Percentiles rank a stretch among this genome's conserved stretches.
Conservation (phyloP, 2,113 vertebrate species). For the Myrmophylax atrothorax region DNA sequence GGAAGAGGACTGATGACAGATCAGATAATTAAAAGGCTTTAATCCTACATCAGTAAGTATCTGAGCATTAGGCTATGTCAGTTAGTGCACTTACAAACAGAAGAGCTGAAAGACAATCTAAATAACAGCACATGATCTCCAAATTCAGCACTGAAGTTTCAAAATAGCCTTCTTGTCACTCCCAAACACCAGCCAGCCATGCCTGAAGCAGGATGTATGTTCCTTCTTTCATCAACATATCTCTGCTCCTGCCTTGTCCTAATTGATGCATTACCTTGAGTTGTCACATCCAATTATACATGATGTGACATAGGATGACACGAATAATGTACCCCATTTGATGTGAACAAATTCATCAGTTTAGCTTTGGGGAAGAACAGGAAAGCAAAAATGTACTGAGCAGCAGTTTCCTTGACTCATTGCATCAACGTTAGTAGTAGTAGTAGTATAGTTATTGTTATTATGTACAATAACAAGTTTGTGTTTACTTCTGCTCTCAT, state of each 20-base stretch:
- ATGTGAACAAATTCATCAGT: background rate
- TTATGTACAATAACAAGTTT: background rate
- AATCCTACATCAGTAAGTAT: background rate
- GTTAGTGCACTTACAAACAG: background rate
- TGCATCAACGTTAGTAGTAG: background rate
- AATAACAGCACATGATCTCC: background rate
- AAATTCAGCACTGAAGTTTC: background rate
- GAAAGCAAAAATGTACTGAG: background rate
- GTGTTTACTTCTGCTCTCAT: background rate
- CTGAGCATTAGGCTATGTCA: background rate
- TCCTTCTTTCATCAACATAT: background rate
- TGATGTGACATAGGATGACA: background rate
- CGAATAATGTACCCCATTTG: background rate
- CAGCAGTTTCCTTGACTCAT: background rate
- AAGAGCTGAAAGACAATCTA: background rate
- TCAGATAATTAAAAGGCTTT: background rate
- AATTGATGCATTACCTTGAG: background rate
- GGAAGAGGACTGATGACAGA: background rate
- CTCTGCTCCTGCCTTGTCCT: background rate
- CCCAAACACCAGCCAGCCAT: background rate
- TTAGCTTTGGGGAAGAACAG: background rate
- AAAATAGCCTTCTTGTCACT: background rate
- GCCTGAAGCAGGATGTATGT: background rate
- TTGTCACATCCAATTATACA: background rate
- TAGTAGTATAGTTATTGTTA: too few species aligned